Base-by-base conservation (phyloP, 2,797 vertebrate species). In the Danio kyathit region DNA sequence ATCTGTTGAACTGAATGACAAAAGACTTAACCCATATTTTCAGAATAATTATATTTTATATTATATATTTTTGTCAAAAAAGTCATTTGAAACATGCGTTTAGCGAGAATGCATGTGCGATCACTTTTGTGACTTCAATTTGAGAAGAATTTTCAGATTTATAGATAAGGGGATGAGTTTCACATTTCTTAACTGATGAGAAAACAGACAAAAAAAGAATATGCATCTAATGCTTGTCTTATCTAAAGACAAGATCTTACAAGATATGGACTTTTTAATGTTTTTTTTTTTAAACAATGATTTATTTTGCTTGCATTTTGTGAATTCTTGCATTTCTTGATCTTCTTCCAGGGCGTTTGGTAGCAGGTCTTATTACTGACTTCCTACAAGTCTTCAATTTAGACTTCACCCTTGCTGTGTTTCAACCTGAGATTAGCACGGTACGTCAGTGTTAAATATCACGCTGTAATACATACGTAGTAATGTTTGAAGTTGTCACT, bases 381-480 rank as follows among this genome's bases (percentile, higher is more conserved):
- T 99, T 99, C 85, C 95, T 99, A 59, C 96, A 95, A 16, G 96
- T 97, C 85, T 99, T 97, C 87, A 94, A 96, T 85, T 94, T 99
- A 82, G 96, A 99, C 91, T 98, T 99, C 89, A 99, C 95, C 0
- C 89, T 97, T 51, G 95, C 97, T 0, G 98, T 99, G 63, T 99
- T 99, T 87, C 96, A 97, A 76, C 96, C 98, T 1, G 98, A 99
- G 92, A 95, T 96, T 61, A 96, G 95, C 93, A 94, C 93, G 66
- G 97, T 98, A 94, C 7, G 72, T 69, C 17, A 29, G 13, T 13
- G 3, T 56, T 46, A 6, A 65, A 0, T 13, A 7, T 10, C 52
- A 41, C 5, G 6, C 38, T 56, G n/a, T 43, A 11, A 43, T n/a
- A 40, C n/a, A 43, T 56, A 5, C 4, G 7, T 11, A 19, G 38